Percentiles rank a stretch among this genome's conserved stretches.
Evolutionary conservation across 2,113 vertebrate genomes (phyloP).

Genomic region (Eublepharis macularius): DNA sequence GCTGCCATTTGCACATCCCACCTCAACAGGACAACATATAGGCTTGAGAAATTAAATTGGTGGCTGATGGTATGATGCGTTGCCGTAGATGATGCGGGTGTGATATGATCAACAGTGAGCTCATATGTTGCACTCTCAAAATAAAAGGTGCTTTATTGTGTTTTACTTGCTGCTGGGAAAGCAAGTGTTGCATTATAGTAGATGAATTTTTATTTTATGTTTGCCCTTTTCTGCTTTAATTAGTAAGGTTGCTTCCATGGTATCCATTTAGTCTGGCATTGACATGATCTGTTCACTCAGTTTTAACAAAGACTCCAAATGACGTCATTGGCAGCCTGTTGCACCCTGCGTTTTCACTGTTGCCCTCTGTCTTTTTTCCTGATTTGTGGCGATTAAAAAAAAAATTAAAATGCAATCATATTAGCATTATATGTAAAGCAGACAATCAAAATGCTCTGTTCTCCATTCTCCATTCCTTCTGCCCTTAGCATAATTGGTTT

Average conservation of each 20-base stretch:
- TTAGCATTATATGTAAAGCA: no score
- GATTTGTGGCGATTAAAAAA: no score
- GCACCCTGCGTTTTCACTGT: no score
- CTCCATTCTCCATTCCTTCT: no score
- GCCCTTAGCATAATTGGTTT: no score
- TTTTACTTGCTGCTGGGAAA: slow-evolving; percentile 78
- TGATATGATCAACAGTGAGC: slow-evolving; percentile 34
- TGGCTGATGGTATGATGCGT: slow-evolving; percentile 10
- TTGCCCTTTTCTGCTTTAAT: slow-evolving; percentile 51
- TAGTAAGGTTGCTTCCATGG: slow-evolving; percentile 9
- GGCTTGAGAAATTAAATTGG: background rate
- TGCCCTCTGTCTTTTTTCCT: no score
- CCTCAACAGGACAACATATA: slow-evolving; percentile 23
- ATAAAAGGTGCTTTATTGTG: slow-evolving; percentile 65
- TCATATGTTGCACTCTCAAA: slow-evolving; percentile 59
- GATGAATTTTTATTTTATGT: slow-evolving; percentile 44
- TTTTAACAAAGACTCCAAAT: no score
- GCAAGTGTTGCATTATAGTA: slow-evolving; percentile 67
- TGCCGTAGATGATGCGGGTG: background rate
- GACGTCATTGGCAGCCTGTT: no score
- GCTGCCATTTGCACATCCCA: background rate
- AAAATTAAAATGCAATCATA: no score
- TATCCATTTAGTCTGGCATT: no score
- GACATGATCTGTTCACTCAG: no score
- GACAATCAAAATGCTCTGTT: no score